Conservation (phyloP, 37 sponge, comb jelly and placozoan genomes). For the Axinella damicornis region DNA sequence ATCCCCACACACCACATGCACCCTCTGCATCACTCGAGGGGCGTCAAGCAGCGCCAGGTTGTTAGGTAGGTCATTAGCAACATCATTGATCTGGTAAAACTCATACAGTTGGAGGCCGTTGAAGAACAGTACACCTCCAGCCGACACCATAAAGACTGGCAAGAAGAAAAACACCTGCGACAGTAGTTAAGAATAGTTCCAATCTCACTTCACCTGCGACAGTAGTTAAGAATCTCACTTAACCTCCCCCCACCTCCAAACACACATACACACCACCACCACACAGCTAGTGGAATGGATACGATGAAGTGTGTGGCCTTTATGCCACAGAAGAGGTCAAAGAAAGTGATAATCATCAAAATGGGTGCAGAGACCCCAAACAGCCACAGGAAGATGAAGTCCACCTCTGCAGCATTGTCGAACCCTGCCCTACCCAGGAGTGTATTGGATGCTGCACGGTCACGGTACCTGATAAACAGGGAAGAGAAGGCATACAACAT, state of each 20-base stretch:
- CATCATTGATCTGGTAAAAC: not conserved
- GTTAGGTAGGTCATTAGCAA: not conserved
- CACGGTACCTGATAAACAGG: no score
- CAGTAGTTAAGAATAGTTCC: not conserved
- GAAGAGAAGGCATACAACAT: no score
- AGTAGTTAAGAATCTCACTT: no score
- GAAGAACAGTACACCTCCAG: constrained; percentile 37
- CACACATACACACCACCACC: no score
- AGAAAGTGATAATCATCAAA: constrained; percentile 10
- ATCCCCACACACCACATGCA: not conserved
- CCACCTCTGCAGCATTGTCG: constrained; percentile 16
- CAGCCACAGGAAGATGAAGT: constrained; percentile 31
- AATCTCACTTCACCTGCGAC: no score
- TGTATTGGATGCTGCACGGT: no score
- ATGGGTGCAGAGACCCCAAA: constrained; percentile 23
- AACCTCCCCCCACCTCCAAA: no score
- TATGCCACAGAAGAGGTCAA: constrained; percentile 13
- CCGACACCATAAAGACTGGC: constrained; percentile 25
- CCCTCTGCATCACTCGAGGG: not conserved
- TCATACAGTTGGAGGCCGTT: constrained; percentile 15
- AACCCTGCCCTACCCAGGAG: not conserved
- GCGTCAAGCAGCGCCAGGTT: no score
- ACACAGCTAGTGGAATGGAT: not conserved
- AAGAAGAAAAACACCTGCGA: constrained; percentile 20
- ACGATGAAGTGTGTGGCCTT: not conserved